phyloP scores from a whole-genome alignment of 2,888 invertebrate species.

The Ypsolopha sequella region DNA sequence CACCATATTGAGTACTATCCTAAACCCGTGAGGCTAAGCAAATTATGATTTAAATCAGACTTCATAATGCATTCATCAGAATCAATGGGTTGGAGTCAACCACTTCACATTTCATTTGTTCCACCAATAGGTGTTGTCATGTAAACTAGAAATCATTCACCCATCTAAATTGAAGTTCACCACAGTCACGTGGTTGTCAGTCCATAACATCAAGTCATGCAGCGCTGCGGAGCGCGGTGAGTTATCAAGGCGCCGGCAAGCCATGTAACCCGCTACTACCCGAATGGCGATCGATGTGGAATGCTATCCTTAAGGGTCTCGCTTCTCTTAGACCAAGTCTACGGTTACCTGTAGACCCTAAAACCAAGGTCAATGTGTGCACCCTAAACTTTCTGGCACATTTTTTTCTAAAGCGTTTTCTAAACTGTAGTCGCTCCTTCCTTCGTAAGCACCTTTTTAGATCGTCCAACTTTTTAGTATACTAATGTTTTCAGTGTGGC shows the following conservation, averaged over 20 bases:
- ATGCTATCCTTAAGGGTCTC: conserved; percentile 46
- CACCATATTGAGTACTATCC: background rate
- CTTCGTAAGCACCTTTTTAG: conserved; percentile 68
- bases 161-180: background rate
- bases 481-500: conserved; percentile 19
- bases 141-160: background rate
- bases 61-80: no score
- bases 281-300: conserved; percentile 60
- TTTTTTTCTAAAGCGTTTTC: conserved; percentile 16
- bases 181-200: background rate
- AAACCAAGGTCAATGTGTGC: conserved; percentile 42
- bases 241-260: conserved; percentile 28
- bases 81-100: no score
- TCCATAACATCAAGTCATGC: background rate
- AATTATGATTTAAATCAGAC: no score
- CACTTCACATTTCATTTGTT: no score
- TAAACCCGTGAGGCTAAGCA: background rate
- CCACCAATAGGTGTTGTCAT: background rate
- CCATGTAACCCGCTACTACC: conserved; percentile 42
- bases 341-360: background rate
- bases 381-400: conserved; percentile 51
- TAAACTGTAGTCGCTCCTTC: conserved; percentile 58
- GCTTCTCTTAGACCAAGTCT: conserved; percentile 23
- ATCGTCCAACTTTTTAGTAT: conserved; percentile 50
- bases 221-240: conserved; percentile 56